These are phyloP conservation scores for Nematolebias whitei DNA, from an alignment of 2,113 vertebrate genomes.

Conservation along the genomic window DNA sequence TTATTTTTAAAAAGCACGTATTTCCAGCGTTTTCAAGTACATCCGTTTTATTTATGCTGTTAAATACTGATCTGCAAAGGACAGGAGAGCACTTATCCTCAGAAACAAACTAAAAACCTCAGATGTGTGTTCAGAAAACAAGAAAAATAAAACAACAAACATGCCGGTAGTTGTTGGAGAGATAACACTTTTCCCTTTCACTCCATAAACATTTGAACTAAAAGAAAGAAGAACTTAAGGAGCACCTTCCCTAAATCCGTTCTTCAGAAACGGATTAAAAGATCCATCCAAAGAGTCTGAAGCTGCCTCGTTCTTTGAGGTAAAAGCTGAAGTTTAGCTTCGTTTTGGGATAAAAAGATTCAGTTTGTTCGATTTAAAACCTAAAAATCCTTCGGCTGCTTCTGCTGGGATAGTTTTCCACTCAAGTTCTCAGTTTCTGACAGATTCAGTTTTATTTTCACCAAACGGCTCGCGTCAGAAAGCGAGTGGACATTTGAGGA, in stretches of 20 bases:
- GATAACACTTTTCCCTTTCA: not conserved
- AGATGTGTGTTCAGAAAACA: slow-evolving; percentile 1
- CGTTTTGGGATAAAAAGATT: too few species aligned
- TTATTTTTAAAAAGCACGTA: slow-evolving; percentile 62
- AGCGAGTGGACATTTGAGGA: not conserved
- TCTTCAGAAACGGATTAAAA: not conserved
- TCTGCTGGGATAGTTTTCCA: too few species aligned
- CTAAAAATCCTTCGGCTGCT: too few species aligned
- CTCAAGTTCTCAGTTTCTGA: too few species aligned
- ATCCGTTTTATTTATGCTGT: slow-evolving; percentile 42
- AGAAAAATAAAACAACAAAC: slow-evolving; percentile 10
- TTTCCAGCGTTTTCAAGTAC: slow-evolving; percentile 44
- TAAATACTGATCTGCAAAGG: slow-evolving; percentile 55
- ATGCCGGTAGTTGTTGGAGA: not conserved
- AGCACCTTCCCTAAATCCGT: not conserved
- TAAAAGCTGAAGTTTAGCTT: too few species aligned
- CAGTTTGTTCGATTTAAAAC: too few species aligned
- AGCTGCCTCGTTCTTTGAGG: too few species aligned
- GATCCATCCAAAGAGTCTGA: not conserved
- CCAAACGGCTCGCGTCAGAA: too few species aligned
- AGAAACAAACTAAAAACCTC: not conserved
- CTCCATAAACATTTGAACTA: not conserved
- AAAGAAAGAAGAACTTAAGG: not conserved
- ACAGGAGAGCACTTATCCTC: not conserved
- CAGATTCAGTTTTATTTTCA: too few species aligned